phyloP scores from a whole-genome alignment of 2,113 vertebrate species.

The Otus sunia region DNA sequence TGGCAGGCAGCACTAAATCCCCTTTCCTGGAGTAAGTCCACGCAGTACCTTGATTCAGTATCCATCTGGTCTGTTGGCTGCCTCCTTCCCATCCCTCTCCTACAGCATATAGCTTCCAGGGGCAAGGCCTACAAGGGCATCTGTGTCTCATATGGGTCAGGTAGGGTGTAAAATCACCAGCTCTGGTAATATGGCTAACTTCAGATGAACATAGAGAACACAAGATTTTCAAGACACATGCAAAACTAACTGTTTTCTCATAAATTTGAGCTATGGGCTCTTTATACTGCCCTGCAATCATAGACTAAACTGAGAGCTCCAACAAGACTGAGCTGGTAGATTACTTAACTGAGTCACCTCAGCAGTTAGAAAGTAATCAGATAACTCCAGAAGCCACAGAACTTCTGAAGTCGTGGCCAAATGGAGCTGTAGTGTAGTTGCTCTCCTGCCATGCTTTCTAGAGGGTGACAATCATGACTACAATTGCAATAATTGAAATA shows the following conservation, averaged over 20 bases:
- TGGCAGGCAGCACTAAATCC: neutral
- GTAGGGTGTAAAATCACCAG: neutral
- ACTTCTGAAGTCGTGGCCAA: neutral
- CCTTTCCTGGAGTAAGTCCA: neutral
- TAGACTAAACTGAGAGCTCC: conserved; percentile 22
- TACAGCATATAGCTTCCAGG: neutral
- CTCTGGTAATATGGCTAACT: neutral
- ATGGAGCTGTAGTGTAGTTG: neutral
- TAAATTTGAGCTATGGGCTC: neutral
- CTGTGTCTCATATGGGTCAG: neutral
- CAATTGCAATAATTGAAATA: neutral
- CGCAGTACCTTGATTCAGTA: neutral
- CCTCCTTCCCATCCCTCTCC: neutral
- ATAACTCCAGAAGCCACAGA: conserved; percentile 9
- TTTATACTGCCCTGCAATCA: neutral
- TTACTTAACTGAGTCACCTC: conserved; percentile 36
- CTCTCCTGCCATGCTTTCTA: neutral
- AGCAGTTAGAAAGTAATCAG: conserved; percentile 38
- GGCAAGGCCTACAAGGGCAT: neutral
- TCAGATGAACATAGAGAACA: neutral
- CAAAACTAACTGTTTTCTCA: neutral
- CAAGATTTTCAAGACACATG: neutral
- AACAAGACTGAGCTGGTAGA: conserved; percentile 45
- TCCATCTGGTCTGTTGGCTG: neutral
- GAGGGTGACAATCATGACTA: neutral